Conservation (phyloP, 2,888 invertebrate genomes). For the Acrocera orbiculus region DNA sequence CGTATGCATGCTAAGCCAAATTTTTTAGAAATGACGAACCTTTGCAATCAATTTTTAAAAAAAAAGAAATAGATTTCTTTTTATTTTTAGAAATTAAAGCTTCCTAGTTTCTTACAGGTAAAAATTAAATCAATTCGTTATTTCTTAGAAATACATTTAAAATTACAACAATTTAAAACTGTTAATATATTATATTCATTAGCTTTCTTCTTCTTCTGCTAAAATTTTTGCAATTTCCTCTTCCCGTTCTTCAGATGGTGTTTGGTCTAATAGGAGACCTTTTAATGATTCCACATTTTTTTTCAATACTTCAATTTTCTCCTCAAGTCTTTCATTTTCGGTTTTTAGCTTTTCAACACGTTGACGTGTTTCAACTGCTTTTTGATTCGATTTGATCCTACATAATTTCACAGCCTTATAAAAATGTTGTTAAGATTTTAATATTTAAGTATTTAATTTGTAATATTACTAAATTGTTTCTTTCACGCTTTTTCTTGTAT, state of each 20-base stretch:
- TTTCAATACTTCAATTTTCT: slow-evolving; percentile 5
- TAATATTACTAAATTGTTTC: slow-evolving; percentile 26
- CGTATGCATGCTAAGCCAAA: too few species aligned
- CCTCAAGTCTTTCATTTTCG: slow-evolving; percentile 6
- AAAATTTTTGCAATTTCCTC: slow-evolving; percentile 3
- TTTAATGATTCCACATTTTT: slow-evolving; percentile 5
- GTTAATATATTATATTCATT: too few species aligned
- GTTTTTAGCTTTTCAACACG: slow-evolving; percentile 5
- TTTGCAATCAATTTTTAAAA: too few species aligned
- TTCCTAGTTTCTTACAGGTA: too few species aligned
- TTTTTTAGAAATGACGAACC: too few species aligned
- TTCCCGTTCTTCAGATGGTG: slow-evolving; percentile 1
- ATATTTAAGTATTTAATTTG: neutral
- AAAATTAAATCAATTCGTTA: too few species aligned
- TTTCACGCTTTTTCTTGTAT: slow-evolving; percentile 25
- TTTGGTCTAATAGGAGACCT: slow-evolving; percentile 1
- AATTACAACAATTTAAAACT: too few species aligned
- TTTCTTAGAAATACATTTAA: too few species aligned
- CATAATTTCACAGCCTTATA: slow-evolving; percentile 9
- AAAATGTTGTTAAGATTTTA: too few species aligned
- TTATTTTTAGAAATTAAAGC: too few species aligned
- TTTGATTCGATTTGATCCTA: slow-evolving; percentile 8
- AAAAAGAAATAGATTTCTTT: too few species aligned
- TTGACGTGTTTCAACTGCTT: slow-evolving; percentile 7
- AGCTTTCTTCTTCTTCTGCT: slow-evolving; percentile 1